Conservation (phyloP, 2,113 vertebrate species). For the Ploceus nigricollis region DNA sequence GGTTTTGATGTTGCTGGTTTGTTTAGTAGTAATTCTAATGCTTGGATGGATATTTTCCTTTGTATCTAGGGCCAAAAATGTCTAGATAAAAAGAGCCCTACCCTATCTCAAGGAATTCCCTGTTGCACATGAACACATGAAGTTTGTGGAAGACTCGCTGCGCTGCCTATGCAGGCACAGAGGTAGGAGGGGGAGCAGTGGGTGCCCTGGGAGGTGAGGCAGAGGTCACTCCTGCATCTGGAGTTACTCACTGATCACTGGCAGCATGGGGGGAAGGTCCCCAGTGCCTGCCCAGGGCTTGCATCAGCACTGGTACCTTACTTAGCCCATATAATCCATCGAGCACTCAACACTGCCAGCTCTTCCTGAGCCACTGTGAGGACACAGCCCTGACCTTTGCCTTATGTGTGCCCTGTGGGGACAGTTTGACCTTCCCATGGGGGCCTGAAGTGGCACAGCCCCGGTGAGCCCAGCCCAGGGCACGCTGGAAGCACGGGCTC, state of each 20-base stretch:
- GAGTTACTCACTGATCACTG: neutral
- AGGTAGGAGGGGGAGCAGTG: neutral
- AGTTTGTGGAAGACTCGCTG: neutral
- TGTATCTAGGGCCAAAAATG: neutral
- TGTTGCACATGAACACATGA: neutral
- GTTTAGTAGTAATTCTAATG: neutral
- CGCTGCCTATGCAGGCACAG: fast-evolving
- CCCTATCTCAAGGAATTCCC: neutral
- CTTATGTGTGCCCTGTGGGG: neutral
- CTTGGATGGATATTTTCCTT: neutral
- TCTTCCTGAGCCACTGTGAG: neutral
- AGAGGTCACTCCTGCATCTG: neutral
- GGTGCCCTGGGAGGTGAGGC: fast-evolving
- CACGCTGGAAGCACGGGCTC: neutral
- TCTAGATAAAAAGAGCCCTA: neutral
- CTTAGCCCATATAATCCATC: neutral
- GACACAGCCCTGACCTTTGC: neutral
- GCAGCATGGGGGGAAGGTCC: neutral
- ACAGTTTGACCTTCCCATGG: neutral
- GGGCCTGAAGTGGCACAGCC: neutral
- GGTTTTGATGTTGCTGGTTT: neutral
- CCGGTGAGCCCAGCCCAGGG: neutral
- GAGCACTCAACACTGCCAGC: neutral
- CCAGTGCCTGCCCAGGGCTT: no score
- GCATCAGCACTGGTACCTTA: neutral